These are phyloP conservation scores for Pantherophis guttatus DNA, from an alignment of 2,113 vertebrate genomes.

Conservation along the genomic window DNA sequence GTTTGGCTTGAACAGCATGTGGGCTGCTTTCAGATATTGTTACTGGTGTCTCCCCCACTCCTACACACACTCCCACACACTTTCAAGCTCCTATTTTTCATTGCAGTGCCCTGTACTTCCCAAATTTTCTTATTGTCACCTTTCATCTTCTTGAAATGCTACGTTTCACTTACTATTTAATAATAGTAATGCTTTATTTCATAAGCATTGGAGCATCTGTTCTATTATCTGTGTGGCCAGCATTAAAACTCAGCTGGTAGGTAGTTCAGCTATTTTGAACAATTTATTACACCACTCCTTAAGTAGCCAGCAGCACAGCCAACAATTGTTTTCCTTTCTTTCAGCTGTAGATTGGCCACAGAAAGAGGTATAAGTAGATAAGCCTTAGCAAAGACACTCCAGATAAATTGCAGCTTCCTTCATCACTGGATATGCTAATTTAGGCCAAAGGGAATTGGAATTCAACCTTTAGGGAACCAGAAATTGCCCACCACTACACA, in stretches of 20 bases:
- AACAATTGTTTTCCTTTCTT: background rate
- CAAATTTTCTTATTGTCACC: background rate
- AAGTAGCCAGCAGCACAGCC: too few species aligned
- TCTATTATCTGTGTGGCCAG: background rate
- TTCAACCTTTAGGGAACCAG: background rate
- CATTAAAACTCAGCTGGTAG: background rate
- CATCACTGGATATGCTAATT: background rate
- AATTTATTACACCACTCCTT: background rate
- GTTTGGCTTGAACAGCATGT: background rate
- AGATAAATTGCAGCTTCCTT: background rate
- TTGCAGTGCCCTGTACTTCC: background rate
- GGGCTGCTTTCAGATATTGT: background rate
- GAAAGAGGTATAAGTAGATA: background rate
- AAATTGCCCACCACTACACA: background rate
- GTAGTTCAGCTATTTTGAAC: background rate
- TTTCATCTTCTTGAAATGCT: background rate
- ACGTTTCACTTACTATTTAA: background rate
- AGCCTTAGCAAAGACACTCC: background rate
- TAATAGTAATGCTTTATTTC: background rate
- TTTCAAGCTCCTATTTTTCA: background rate
- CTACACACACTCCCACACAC: background rate
- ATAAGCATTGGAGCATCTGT: background rate
- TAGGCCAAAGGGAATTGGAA: background rate
- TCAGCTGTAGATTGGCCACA: background rate
- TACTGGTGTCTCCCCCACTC: background rate